phyloP scores from a whole-genome alignment of 1,140 invertebrate genomes.

The Drosophila navojoa region DNA sequence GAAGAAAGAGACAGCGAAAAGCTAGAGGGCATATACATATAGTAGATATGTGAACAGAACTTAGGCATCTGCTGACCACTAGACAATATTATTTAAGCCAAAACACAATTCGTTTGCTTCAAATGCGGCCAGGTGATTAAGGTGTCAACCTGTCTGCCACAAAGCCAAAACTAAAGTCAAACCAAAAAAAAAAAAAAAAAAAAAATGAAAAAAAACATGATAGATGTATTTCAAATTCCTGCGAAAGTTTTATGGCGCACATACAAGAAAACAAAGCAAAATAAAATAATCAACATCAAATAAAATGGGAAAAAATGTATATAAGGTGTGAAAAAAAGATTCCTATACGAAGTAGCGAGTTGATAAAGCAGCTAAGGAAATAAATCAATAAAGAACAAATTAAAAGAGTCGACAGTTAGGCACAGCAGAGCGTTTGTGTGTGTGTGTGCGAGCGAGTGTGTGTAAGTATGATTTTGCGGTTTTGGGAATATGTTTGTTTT shows the following conservation, averaged over 20 bases:
- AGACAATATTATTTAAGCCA: slow-evolving; percentile 41
- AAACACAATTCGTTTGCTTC: slow-evolving; percentile 52
- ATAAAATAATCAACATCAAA: slow-evolving; percentile 38
- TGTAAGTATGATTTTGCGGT: slow-evolving; percentile 33
- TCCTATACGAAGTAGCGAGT: slow-evolving; percentile 20
- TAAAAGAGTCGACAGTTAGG: slow-evolving; percentile 71
- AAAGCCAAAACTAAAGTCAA: slow-evolving; percentile 19
- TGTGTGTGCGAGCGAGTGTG: neutral
- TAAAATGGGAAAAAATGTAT: slow-evolving; percentile 16
- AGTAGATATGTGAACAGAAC: neutral
- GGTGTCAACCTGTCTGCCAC: slow-evolving; percentile 57
- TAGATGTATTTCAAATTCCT: slow-evolving; percentile 31
- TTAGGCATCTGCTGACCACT: slow-evolving; percentile 16
- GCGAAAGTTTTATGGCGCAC: slow-evolving; percentile 40
- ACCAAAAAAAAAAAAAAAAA: neutral
- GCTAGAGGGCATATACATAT: neutral
- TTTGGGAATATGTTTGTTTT: slow-evolving; percentile 30
- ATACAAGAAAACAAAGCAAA: slow-evolving; percentile 28
- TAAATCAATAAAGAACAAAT: slow-evolving; percentile 79
- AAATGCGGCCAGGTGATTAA: slow-evolving; percentile 62
- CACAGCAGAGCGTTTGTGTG: slow-evolving; percentile 38
- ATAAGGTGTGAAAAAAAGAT: slow-evolving; percentile 47
- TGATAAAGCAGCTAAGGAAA: slow-evolving; percentile 75
- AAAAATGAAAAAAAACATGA: neutral
- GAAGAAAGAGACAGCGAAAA: slow-evolving; percentile 1